Evolutionary conservation across 1,140 invertebrate species (phyloP).

Genomic region (Anastrepha obliqua): DNA sequence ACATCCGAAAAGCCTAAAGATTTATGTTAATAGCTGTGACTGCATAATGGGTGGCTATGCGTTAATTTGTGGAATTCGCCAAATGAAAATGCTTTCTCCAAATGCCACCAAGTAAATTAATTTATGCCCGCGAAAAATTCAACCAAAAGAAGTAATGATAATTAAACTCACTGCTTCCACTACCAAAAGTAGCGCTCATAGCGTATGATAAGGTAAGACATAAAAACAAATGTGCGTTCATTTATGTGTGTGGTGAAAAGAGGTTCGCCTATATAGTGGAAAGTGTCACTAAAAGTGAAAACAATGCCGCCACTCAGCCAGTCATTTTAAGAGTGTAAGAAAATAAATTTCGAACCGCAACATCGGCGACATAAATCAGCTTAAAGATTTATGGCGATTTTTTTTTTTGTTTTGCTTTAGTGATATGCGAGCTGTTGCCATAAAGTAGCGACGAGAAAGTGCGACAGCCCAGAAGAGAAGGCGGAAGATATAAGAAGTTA

Average conservation of each 20-base stretch:
- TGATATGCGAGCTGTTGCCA: slow-evolving; percentile 63
- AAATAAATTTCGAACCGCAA: slow-evolving; percentile 45
- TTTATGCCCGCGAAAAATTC: slow-evolving; percentile 37
- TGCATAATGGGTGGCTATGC: background rate
- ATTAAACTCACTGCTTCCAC: slow-evolving; percentile 14
- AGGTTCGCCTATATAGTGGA: background rate
- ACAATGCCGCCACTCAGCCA: slow-evolving; percentile 38
- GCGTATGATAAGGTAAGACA: background rate
- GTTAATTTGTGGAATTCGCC: slow-evolving; percentile 28
- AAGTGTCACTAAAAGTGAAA: slow-evolving; percentile 43
- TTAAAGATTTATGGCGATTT: slow-evolving; percentile 72
- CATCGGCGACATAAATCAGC: slow-evolving; percentile 70
- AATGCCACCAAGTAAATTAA: slow-evolving; percentile 44
- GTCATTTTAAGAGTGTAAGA: background rate
- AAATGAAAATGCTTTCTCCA: slow-evolving; percentile 1
- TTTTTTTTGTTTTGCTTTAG: slow-evolving; percentile 69
- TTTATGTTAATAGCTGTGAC: slow-evolving; percentile 14
- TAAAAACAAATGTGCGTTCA: background rate
- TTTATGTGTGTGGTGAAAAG: background rate
- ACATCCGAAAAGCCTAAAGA: background rate
- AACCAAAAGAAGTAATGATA: slow-evolving; percentile 22
- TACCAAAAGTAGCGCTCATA: background rate
- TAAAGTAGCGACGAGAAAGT: background rate
- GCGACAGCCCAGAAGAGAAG: background rate
- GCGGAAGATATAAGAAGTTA: background rate